Evolutionary conservation across 1,140 invertebrate species (phyloP).

Genomic region (Littorina saxatilis): DNA sequence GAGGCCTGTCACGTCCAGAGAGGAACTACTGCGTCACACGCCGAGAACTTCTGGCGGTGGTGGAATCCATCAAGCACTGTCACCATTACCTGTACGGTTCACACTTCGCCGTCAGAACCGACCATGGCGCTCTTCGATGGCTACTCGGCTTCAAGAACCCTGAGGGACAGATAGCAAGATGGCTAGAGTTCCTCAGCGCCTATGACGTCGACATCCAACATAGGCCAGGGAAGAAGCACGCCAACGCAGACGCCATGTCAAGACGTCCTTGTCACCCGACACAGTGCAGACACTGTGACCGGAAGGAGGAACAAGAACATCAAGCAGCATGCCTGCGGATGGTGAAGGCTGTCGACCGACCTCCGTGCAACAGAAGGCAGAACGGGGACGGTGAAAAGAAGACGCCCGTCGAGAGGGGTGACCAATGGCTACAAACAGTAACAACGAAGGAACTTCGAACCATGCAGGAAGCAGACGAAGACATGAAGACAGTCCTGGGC

Average conservation of each 20-base stretch:
- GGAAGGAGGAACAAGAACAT: neutral
- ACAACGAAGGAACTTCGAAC: neutral
- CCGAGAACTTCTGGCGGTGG: constrained; percentile 58
- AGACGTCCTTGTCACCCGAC: neutral
- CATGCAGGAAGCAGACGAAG: neutral
- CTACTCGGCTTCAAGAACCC: constrained; percentile 30
- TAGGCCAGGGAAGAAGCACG: neutral
- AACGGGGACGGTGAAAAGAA: neutral
- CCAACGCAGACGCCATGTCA: neutral
- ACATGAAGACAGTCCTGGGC: too few relatives aligned
- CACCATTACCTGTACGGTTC: constrained; percentile 51
- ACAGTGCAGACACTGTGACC: neutral
- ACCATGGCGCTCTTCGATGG: constrained; percentile 30
- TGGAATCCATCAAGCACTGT: constrained; percentile 54
- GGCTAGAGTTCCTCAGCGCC: constrained; percentile 1
- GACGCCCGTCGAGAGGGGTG: neutral
- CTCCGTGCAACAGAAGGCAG: neutral
- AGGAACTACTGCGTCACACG: constrained; percentile 57
- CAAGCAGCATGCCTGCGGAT: neutral
- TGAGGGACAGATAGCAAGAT: constrained; percentile 28
- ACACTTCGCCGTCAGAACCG: constrained; percentile 22
- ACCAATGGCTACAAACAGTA: neutral
- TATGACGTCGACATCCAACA: constrained; percentile 18
- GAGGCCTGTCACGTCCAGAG: constrained; percentile 43
- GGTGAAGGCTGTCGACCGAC: too few relatives aligned